Evolutionary conservation across 1,140 invertebrate genomes (phyloP), one percentile per base, ranked within the genome.

Genomic region (Macrotrachela quadricornifera): DNA sequence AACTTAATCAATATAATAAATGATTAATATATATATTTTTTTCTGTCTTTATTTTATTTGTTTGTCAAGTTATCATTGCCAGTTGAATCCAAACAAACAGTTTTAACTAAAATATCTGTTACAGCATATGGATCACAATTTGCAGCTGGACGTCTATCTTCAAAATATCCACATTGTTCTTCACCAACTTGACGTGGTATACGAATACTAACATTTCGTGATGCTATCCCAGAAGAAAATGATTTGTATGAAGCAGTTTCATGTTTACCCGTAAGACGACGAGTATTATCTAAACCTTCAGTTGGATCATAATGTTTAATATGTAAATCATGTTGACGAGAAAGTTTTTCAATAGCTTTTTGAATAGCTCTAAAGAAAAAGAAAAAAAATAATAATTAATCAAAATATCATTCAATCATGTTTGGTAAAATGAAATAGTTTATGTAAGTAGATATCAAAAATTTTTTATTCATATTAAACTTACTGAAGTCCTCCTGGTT

Each of bases 81-180:
- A n/a, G n/a, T n/a, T n/a, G n/a, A n/a, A n/a, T n/a, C n/a, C n/a
- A n/a, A n/a, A n/a, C n/a, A n/a, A n/a, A n/a, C n/a, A n/a, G n/a
- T n/a, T n/a, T n/a, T n/a, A n/a, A n/a, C n/a, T n/a, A n/a, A n/a
- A n/a, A n/a, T n/a, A n/a, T n/a, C n/a, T n/a, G n/a, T n/a, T n/a
- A n/a, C n/a, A n/a, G n/a, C n/a, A n/a, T n/a, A n/a, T n/a, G n/a
- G n/a, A n/a, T n/a, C n/a, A n/a, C 83, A 85, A 70, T 94, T 94
- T 56, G 85, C 87, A 4, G 86, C 78, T 12, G 88, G 88, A 63
- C 88, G 75, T 55, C 88, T 74, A 68, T 95, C 88, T 67, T 95
- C 88, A 54, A 94, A 70, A 64, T 92, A 94, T 3, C 87, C 88
- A 63, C 80, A 80, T 60, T 82, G 80, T 1, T 85, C 81, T 59